Evolutionary conservation across 2,797 vertebrate genomes (phyloP), one percentile per base, ranked within the genome.

Genomic region (Myotis daubentonii): DNA sequence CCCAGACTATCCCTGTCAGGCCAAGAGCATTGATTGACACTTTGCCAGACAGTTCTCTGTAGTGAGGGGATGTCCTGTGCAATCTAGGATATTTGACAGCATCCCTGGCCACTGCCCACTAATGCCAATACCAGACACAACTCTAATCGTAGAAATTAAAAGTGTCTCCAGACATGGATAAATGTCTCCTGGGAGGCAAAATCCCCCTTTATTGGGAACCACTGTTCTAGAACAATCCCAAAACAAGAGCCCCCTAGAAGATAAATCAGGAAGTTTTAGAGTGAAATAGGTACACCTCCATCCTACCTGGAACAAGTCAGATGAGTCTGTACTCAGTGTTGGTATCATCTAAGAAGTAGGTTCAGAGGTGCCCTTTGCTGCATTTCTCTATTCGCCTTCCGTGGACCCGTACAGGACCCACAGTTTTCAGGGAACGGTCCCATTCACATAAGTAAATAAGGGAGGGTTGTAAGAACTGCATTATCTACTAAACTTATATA

Each of bases 401-500:
- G 28, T 49, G 36, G 13, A 23, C 7, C 33, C 36, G 3, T 25
- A 33, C 0, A 65, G 25, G 7, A 22, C 11, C 8, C 25, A 78
- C 7, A 28, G 44, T 71, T 66, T 82, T 78, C 44, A 81, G 88
- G n/a, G 15, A 88, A 78, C 25, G 5, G 15, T 5, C 19, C 15
- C 49, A 82, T 23, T 16, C n/a, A 33, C 81, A n/a, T n/a, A 62
- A 72, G 81, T 6, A 81, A 23, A 53, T 60, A 55, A 20, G 20
- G 33, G 2, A 93, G 28, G 22, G 3, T 22, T 51, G 15, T 16
- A 28, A 38, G 22, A 79, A 65, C 5, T 62, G 8, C 17, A 25
- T 49, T 68, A 88, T n/a, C 68, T 49, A 93, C 72, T 91, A 92
- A 70, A 55, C 30, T 92, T 79, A 80, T 47, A 51, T 62, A 19